phyloP scores from a whole-genome alignment of 2,888 invertebrate species.

The Eupithecia centaureata region DNA sequence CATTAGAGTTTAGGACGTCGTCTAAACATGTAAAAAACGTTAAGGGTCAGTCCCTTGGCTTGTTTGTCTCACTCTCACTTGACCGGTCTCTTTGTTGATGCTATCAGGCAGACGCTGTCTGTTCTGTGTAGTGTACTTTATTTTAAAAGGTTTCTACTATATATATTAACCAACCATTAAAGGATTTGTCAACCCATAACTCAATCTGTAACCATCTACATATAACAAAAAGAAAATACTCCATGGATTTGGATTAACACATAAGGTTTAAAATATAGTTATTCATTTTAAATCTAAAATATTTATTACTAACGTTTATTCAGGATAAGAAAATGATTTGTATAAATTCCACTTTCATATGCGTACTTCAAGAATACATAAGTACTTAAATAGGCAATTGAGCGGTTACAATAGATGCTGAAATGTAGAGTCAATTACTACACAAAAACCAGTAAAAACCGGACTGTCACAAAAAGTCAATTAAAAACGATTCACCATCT shows the following conservation, averaged over 20 bases:
- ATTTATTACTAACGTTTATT: no score
- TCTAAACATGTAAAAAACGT: no score
- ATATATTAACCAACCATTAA: constrained; percentile 4
- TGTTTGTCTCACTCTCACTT: neutral
- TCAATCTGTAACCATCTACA: neutral
- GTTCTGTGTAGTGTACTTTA: neutral
- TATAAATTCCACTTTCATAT: neutral
- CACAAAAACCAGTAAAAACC: neutral
- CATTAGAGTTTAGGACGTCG: neutral
- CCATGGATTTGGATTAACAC: no score
- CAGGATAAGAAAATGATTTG: no score
- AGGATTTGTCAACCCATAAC: constrained; percentile 1
- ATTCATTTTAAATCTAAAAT: no score
- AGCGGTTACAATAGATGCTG: neutral
- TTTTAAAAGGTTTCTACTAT: neutral
- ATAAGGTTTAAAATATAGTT: no score
- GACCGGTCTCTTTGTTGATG: neutral
- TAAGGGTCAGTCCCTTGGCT: no score
- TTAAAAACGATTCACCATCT: neutral
- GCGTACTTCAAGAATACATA: neutral
- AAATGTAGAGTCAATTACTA: neutral
- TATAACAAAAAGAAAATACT: no score
- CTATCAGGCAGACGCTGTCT: constrained; percentile 1
- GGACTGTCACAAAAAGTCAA: neutral
- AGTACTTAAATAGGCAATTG: neutral